Evolutionary conservation across 2,888 invertebrate genomes (phyloP).

Genomic region (Antheraea yamamai): DNA sequence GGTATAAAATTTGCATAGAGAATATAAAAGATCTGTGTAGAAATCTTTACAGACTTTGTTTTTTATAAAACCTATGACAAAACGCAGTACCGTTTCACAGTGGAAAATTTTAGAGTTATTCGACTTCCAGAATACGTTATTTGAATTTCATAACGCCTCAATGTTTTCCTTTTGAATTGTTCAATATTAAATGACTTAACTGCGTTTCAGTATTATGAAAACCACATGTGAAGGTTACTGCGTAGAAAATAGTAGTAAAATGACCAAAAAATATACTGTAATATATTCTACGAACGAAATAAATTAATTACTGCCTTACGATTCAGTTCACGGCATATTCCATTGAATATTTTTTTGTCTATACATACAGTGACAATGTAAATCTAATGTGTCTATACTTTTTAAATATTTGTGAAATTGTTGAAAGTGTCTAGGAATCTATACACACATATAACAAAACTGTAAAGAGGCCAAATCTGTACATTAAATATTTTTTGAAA

Average conservation of each 20-base stretch:
- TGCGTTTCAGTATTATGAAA: constrained; percentile 20
- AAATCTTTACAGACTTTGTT: constrained; percentile 37
- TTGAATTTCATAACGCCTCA: constrained; percentile 50
- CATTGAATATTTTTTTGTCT: too few species aligned
- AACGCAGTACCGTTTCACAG: constrained; percentile 44
- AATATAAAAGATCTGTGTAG: constrained; percentile 40
- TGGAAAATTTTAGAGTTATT: constrained; percentile 52
- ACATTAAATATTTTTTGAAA: too few species aligned
- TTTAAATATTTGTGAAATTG: too few species aligned
- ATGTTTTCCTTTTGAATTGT: constrained; percentile 34
- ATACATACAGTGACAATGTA: too few species aligned
- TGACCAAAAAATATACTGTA: background rate
- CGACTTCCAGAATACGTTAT: constrained; percentile 55
- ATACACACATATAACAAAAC: too few species aligned
- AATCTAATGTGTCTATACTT: too few species aligned
- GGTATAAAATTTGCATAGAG: constrained; percentile 43
- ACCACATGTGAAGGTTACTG: constrained; percentile 16
- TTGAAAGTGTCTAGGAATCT: too few species aligned
- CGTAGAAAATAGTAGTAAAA: constrained; percentile 2
- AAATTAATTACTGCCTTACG: background rate
- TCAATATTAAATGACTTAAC: constrained; percentile 34
- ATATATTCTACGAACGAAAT: background rate
- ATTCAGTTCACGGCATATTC: too few species aligned
- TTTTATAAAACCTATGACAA: constrained; percentile 18
- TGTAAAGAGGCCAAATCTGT: too few species aligned